Conservation (phyloP, 2,888 invertebrate genomes). For the Calephelis perditalis region DNA sequence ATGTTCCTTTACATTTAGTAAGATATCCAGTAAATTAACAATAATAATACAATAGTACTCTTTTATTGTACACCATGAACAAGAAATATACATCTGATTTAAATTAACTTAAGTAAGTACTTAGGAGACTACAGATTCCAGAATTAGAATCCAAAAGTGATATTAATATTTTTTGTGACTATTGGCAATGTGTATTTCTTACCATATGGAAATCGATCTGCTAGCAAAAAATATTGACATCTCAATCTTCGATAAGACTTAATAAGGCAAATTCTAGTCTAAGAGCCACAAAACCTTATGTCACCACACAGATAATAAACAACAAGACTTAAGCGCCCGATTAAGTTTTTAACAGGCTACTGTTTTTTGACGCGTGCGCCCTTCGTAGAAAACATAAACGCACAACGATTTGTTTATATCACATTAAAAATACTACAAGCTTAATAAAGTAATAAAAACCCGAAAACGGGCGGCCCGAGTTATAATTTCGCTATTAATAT, state of each 20-base stretch:
- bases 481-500: conserved; percentile 77
- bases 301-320: conserved; percentile 41
- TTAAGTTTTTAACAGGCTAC: conserved; percentile 73
- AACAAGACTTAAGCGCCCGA: conserved; percentile 58
- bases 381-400: conserved; percentile 65
- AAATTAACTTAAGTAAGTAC: too few relatives aligned
- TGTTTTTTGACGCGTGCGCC: conserved; percentile 69
- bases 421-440: conserved; percentile 61
- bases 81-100: too few relatives aligned
- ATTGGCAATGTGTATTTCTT: neutral
- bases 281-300: neutral
- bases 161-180: too few relatives aligned
- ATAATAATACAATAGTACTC: too few relatives aligned
- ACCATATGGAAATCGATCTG: neutral
- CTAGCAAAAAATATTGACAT: neutral
- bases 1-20: too few relatives aligned
- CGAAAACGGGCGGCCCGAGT: conserved; percentile 47
- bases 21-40: too few relatives aligned
- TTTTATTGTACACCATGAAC: too few relatives aligned
- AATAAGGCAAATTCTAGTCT: too few relatives aligned
- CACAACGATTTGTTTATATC: conserved; percentile 69
- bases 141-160: too few relatives aligned
- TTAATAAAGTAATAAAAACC: conserved; percentile 75
- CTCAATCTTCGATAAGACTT: neutral
- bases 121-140: too few relatives aligned